phyloP scores from a whole-genome alignment of 2,888 invertebrate species.

The Callyntrura guangdongensis region DNA sequence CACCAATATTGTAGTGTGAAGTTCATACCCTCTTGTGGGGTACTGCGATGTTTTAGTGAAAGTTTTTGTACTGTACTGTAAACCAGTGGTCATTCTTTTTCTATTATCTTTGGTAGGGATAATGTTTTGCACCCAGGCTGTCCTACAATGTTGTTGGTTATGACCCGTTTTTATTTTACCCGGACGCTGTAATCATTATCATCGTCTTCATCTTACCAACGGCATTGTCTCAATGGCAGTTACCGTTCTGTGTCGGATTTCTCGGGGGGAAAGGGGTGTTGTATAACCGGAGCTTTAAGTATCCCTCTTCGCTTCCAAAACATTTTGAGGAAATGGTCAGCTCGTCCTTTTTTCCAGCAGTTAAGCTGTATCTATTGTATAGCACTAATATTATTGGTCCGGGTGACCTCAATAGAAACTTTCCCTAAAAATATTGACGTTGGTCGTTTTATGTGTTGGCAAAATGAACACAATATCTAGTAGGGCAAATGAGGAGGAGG shows the following conservation, averaged over 20 bases:
- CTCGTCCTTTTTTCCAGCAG: not conserved
- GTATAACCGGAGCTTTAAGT: not conserved
- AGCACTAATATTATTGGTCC: not conserved
- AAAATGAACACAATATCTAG: not conserved
- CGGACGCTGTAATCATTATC: not conserved
- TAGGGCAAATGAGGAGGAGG: not conserved
- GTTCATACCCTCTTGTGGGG: not conserved
- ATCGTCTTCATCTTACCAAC: not conserved
- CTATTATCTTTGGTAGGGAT: too few relatives aligned
- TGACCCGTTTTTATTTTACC: not conserved
- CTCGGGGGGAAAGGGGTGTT: not conserved
- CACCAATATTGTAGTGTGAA: not conserved
- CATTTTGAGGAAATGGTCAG: not conserved
- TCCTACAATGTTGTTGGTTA: too few relatives aligned
- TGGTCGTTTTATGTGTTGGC: not conserved
- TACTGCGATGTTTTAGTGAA: not conserved
- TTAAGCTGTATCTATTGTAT: not conserved
- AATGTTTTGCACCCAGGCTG: too few relatives aligned
- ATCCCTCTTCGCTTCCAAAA: not conserved
- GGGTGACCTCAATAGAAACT: conserved; percentile 51
- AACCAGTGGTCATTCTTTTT: too few relatives aligned
- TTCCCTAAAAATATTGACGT: conserved; percentile 25
- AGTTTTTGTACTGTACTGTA: too few relatives aligned
- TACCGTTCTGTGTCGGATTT: not conserved
- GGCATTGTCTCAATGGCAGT: too few relatives aligned